Conservation (phyloP, 2,888 invertebrate species). For the Mechanitis mazaeus region DNA sequence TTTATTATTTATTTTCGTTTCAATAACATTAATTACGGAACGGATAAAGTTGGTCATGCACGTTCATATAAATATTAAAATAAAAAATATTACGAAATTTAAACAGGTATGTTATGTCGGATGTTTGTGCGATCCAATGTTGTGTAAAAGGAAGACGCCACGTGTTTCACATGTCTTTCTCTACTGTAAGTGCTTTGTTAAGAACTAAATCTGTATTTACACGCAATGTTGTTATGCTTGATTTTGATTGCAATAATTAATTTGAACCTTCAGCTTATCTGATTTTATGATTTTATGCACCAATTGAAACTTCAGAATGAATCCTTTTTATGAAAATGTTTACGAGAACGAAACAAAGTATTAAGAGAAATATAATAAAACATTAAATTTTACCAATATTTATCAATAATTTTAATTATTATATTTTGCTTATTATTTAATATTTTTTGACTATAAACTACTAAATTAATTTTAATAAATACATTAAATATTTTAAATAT, state of each 20-base stretch:
- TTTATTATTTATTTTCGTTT: no score
- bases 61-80: not conserved
- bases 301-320: conserved; percentile 3
- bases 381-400: no score
- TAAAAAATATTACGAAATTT: conserved; percentile 3
- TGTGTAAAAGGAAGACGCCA: conserved; percentile 44
- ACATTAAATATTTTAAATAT: conserved; percentile 18
- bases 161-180: conserved; percentile 50
- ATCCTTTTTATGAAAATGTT: no score
- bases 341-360: no score
- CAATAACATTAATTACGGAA: no score
- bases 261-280: conserved; percentile 28
- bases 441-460: not conserved
- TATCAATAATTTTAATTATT: no score
- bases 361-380: no score
- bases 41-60: no score
- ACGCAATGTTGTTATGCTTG: conserved; percentile 31
- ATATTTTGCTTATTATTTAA: not conserved
- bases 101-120: conserved; percentile 40
- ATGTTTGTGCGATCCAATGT: conserved; percentile 57
- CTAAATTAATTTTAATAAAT: not conserved
- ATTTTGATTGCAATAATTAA: conserved; percentile 10
- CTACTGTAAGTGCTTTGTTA: conserved; percentile 19
- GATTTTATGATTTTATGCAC: conserved; percentile 29
- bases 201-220: conserved; percentile 17